Base-by-base conservation (phyloP, 1,140 invertebrate species). In the Achatina immaculata region DNA sequence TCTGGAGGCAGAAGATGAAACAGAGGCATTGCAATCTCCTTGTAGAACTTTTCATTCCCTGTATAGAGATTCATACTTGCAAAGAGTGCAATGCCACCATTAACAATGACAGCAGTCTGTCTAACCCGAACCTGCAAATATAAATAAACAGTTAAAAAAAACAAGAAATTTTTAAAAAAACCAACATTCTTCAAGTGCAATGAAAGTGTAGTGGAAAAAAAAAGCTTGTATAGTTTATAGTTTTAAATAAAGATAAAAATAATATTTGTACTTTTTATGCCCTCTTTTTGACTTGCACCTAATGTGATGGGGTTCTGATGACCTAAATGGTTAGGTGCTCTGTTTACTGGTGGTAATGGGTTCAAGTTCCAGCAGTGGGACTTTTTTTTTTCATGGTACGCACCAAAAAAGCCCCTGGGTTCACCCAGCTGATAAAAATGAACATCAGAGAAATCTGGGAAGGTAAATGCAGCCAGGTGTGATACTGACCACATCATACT, bases 21-120 rank as follows among this genome's bases (percentile, higher is more conserved):
- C 7, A 94, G 19, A n/a, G 96, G 96, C 93, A 95, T 94, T 0
- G 95, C 82, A 82, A 94, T 85, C 81, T 94, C 91, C 62, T 93
- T 92, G 88, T 96, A 97, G 90, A 96, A 96, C 83, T 94, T 94
- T 87, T 95, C 95, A 90, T 96, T 94, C 40, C 91, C 91, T 78
- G 81, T 68, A 80, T 89, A 90, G 3, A 90, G 72, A 14, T 85
- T 86, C n/a, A 85, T 68, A 21, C 88, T 86, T 62, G 81, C 86
- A 89, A 93, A 96, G 0, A 94, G 88, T 16, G 93, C 48, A 16
- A 92, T 86, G 38, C 95, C 94, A n/a, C 94, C 93, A 83, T 91
- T 86, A 62, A 92, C 92, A 65, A 95, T 91, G 85, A 90, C 85
- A 14, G 91, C 80, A 62, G 92, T 80, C 19, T 92, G 90, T 72